Evolutionary conservation across 2,888 invertebrate species (phyloP), one percentile per base, ranked within the genome.

Genomic region (Drosophila fulvimacula): DNA sequence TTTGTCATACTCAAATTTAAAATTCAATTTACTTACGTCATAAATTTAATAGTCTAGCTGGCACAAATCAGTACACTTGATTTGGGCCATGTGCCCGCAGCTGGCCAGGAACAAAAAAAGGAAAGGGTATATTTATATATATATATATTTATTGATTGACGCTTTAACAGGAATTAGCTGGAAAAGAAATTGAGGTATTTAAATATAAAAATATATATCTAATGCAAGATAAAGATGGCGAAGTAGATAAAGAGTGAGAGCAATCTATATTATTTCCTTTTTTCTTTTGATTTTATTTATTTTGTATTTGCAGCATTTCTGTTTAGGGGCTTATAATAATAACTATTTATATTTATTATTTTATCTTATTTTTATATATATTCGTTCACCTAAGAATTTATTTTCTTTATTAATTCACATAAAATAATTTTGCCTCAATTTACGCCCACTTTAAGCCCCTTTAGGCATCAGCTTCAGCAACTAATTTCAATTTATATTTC

Each of bases 1-100:
- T 91, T 91, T 91, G 84, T 90, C 89, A 89, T 89, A 90, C 91
- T 90, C 90, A 80, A 90, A 90, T 91, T 90, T 89, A 91, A 91
- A 90, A 91, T 90, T 90, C 91, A 91, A 90, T 90, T 90, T 91
- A 81, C 90, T 89, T 88, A 75, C 76, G 86, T 84, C 86, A 88
- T 88, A 85, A 88, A 90, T 88, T 85, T 90, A 90, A 86, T 90
- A 88, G 90, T 73, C 70, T 63, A 60, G 53, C 85, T 62, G 56
- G 56, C 69, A 56, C 39, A 55, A 68, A 65, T 65, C 65, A 58
- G 58, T 44, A 39, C 72, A 75, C 58, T 82, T 86, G 87, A 86
- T 78, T 86, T 58, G 46, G 59, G 30, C 67, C 72, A 72, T 65
- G 65, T 52, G 69, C 61, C 17, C 11, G 11, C 51, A 67, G 62